Conservation (phyloP, 1,140 invertebrate genomes). For the Euglossa dilemma region DNA sequence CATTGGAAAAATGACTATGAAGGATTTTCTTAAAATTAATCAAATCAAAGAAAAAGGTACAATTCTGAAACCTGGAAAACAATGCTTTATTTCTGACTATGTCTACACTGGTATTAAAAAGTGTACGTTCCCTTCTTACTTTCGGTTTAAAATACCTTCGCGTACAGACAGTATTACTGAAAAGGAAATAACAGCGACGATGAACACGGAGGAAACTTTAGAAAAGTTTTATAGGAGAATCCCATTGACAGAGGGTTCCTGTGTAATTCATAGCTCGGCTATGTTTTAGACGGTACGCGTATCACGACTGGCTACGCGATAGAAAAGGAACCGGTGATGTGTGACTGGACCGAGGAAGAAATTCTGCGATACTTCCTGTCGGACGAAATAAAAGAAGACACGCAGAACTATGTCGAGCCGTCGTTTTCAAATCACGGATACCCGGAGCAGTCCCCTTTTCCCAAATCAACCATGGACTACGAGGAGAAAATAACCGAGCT, state of each 20-base stretch:
- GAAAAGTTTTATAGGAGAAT: neutral
- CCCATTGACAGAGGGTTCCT: neutral
- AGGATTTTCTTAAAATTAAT: too few relatives aligned
- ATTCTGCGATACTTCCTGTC: conserved; percentile 61
- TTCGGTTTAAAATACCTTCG: too few relatives aligned
- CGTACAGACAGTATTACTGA: too few relatives aligned
- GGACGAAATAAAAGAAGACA: neutral
- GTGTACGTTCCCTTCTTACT: too few relatives aligned
- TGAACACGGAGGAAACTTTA: neutral
- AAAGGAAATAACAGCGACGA: neutral
- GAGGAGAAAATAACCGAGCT: conserved; percentile 57
- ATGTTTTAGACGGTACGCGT: conserved; percentile 79
- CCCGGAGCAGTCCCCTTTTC: neutral
- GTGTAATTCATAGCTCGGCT: conserved; percentile 1
- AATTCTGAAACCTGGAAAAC: too few relatives aligned
- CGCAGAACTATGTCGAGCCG: neutral
- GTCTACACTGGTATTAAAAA: too few relatives aligned
- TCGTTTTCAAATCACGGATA: conserved; percentile 2
- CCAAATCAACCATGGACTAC: neutral
- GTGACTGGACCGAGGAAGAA: conserved; percentile 74
- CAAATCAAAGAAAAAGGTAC: too few relatives aligned
- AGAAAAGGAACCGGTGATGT: conserved; percentile 74
- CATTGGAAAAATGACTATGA: too few relatives aligned
- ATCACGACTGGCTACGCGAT: conserved; percentile 80
- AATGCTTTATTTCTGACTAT: too few relatives aligned